Evolutionary conservation across 2,797 vertebrate species (phyloP).

Genomic region (Streptopelia turtur): DNA sequence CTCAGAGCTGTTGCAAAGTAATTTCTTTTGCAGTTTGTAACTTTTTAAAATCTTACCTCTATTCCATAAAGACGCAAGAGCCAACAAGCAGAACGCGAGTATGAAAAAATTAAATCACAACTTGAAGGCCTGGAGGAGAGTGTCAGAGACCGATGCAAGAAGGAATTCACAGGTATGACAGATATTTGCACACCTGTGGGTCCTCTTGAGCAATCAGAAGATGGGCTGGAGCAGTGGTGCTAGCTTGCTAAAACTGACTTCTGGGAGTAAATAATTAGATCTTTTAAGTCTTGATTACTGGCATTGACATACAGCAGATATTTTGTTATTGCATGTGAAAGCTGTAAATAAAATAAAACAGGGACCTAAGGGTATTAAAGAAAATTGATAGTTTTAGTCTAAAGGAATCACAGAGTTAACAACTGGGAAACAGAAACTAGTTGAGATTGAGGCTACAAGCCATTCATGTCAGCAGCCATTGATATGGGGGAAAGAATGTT

Average conservation of each 20-base stretch:
- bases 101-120: slow-evolving; percentile 96
- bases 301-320: not conserved
- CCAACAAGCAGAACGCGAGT: slow-evolving; percentile 95
- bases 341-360: not conserved
- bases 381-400: not conserved
- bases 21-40: not conserved
- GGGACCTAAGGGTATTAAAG: not conserved
- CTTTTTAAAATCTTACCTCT: not conserved
- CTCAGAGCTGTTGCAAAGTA: not conserved
- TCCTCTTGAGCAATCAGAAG: not conserved
- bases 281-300: not conserved
- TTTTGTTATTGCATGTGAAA: not conserved
- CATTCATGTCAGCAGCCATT: not conserved
- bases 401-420: not conserved
- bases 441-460: not conserved
- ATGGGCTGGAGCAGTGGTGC: not conserved
- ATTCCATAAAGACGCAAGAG: slow-evolving; percentile 89
- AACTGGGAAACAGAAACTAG: not conserved
- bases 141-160: slow-evolving; percentile 97
- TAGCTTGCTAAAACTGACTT: slow-evolving; percentile 9
- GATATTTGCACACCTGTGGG: not conserved
- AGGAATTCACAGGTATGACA: slow-evolving; percentile 94
- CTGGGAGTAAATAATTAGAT: not conserved
- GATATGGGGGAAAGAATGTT: not conserved
- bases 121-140: slow-evolving; percentile 96